A percentile compares a stretch with the other conserved stretches of the same genome.
phyloP scores from a whole-genome alignment of 2,113 vertebrate genomes.

The Isurus oxyrinchus region DNA sequence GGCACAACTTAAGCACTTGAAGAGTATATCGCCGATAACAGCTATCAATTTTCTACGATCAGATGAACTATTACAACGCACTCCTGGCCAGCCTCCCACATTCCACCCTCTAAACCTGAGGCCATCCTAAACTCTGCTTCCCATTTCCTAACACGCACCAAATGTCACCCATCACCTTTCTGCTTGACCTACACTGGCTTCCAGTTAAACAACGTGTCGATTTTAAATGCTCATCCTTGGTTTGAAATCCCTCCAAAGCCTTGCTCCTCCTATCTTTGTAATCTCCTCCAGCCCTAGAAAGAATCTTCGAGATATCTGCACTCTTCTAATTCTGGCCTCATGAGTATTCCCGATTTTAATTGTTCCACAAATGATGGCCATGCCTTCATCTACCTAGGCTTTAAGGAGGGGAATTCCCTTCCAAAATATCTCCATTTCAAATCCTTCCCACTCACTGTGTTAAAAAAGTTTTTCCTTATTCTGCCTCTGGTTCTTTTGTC shows the following conservation, averaged over 20 bases:
- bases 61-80: background rate
- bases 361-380: background rate
- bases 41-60: background rate
- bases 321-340: background rate
- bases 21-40: background rate
- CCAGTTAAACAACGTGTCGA: too few relatives aligned
- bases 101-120: too few relatives aligned
- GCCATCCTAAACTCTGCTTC: too few relatives aligned
- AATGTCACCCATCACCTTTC: too few relatives aligned
- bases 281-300: background rate
- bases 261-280: background rate
- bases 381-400: background rate
- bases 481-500: too few relatives aligned
- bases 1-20: background rate
- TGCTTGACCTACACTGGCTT: too few relatives aligned
- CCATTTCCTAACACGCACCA: too few relatives aligned
- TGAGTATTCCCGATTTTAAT: background rate
- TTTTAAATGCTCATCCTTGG: too few relatives aligned
- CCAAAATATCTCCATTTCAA: too few relatives aligned
- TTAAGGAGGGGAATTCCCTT: background rate
- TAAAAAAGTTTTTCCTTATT: too few relatives aligned
- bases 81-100: too few relatives aligned
- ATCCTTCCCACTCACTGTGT: background rate
- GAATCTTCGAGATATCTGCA: background rate
- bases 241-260: too few relatives aligned